A percentile compares a stretch with the other conserved stretches of the same genome.
Conservation (phyloP, 2,113 vertebrate species). For the Sturnira hondurensis region DNA sequence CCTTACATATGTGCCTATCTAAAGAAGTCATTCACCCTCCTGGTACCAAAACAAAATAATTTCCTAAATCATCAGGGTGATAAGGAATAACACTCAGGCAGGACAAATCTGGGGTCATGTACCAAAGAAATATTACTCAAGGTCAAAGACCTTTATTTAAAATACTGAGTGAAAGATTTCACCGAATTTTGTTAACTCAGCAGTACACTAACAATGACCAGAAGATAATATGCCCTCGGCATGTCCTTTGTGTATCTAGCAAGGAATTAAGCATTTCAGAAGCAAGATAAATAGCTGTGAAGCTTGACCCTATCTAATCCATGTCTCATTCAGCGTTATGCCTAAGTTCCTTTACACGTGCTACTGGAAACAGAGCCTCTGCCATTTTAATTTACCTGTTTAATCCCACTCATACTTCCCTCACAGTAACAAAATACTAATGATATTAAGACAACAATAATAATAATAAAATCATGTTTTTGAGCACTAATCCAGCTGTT, state of each 20-base stretch:
- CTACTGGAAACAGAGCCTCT: not conserved
- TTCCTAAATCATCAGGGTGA: conserved; percentile 37
- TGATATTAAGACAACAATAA: not conserved
- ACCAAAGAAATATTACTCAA: conserved; percentile 46
- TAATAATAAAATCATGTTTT: not conserved
- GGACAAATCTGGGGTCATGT: conserved; percentile 18
- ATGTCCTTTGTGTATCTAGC: conserved; percentile 38
- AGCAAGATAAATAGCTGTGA: conserved; percentile 47
- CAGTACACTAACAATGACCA: conserved; percentile 58
- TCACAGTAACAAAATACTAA: not conserved
- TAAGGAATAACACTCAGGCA: conserved; percentile 52
- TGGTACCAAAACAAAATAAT: not conserved
- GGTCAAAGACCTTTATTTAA: conserved; percentile 63
- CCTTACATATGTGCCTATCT: not conserved
- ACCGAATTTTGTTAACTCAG: conserved; percentile 68
- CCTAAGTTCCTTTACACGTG: conserved; percentile 25
- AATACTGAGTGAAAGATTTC: conserved; percentile 46
- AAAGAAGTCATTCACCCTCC: not conserved
- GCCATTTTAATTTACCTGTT: not conserved
- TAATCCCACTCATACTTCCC: not conserved
- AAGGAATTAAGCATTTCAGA: conserved; percentile 53
- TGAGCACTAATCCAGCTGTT: not conserved
- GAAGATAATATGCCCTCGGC: conserved; percentile 33
- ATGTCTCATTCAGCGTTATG: conserved; percentile 21
- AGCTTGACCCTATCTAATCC: not conserved